These are phyloP conservation scores for Platorchestia sp. DNA, from an alignment of 1,140 invertebrate genomes.

Conservation along the genomic window DNA sequence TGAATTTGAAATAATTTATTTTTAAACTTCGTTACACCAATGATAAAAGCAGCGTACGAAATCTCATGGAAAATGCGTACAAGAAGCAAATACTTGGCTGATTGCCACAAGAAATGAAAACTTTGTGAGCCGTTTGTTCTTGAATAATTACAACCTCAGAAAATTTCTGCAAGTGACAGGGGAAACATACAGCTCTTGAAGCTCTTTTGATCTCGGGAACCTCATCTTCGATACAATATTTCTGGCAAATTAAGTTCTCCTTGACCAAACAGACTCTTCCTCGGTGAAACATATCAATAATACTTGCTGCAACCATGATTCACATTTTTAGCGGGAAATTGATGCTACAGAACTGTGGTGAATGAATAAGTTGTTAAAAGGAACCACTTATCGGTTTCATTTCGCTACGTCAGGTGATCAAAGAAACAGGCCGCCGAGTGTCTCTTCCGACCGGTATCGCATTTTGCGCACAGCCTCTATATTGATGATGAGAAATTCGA, in stretches of 20 bases:
- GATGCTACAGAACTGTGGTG: neutral
- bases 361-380: neutral
- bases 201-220: neutral
- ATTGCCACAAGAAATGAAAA: neutral
- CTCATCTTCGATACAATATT: neutral
- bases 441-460: neutral
- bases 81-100: too few relatives aligned
- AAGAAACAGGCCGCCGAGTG: neutral
- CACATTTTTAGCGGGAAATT: neutral
- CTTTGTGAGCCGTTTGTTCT: neutral
- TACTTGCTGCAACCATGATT: neutral
- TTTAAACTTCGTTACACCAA: too few relatives aligned
- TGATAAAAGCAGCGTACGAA: too few relatives aligned
- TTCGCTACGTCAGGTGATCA: neutral
- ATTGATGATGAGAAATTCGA: neutral
- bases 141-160: neutral
- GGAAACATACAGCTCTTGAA: neutral
- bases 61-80: too few relatives aligned
- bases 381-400: neutral
- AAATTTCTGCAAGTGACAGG: neutral
- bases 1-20: too few relatives aligned
- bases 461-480: neutral
- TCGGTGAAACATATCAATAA: neutral
- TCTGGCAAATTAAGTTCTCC: neutral
- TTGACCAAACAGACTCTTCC: neutral